Percentiles rank a stretch among this genome's conserved stretches.
Conservation (phyloP, 2,113 vertebrate genomes). For the Brevimyrus niger region DNA sequence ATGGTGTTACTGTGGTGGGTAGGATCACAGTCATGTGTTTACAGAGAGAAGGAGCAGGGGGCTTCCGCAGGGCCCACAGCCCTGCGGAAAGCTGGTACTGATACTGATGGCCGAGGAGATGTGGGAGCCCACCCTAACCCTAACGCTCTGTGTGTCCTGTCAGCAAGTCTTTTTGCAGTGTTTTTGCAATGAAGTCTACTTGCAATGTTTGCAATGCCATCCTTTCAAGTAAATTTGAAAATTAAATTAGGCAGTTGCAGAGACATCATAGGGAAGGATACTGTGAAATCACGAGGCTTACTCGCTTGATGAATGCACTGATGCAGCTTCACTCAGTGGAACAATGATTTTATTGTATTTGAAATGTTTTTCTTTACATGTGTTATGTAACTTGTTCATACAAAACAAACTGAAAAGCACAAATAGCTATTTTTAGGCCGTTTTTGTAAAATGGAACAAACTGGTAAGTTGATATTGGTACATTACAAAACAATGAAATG, state of each 20-base stretch:
- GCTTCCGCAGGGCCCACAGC: too few species aligned
- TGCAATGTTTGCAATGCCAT: neutral
- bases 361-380: neutral
- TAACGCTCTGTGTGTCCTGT: too few species aligned
- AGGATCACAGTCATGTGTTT: too few species aligned
- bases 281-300: neutral
- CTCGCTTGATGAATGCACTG: neutral
- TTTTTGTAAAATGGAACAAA: neutral
- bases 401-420: neutral
- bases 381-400: neutral
- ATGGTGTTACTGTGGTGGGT: too few species aligned
- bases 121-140: too few species aligned
- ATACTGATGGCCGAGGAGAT: too few species aligned
- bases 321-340: neutral
- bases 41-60: too few species aligned
- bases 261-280: neutral
- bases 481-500: neutral
- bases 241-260: neutral
- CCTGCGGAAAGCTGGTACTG: too few species aligned
- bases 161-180: too few species aligned
- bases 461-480: neutral
- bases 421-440: neutral
- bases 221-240: neutral
- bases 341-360: neutral
- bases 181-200: too few species aligned